Evolutionary conservation across 1,140 invertebrate genomes (phyloP).

Genomic region (Triops longicaudatus): DNA sequence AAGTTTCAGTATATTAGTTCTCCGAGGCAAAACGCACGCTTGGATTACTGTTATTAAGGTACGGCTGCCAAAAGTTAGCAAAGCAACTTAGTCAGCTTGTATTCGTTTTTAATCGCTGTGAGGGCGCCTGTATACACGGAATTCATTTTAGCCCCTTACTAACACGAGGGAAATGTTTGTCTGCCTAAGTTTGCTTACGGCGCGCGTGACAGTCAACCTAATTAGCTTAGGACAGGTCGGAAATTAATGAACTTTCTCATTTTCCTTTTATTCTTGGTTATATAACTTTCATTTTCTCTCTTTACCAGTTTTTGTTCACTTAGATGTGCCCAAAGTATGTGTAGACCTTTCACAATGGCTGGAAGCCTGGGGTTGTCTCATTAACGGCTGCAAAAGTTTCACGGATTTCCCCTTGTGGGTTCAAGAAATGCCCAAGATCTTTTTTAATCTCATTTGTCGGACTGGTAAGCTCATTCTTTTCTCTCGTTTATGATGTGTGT

Average conservation of each 20-base stretch:
- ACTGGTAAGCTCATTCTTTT: neutral
- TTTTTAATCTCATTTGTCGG: conserved; percentile 17
- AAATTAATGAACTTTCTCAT: conserved; percentile 12
- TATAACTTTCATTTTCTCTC: too few species aligned
- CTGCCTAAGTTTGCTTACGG: neutral
- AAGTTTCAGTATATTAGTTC: too few species aligned
- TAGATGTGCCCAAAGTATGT: conserved; percentile 3
- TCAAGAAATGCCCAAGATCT: conserved; percentile 22
- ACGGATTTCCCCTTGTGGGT: conserved; percentile 17
- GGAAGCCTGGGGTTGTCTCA: conserved; percentile 21
- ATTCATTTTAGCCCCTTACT: neutral
- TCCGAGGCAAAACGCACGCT: too few species aligned
- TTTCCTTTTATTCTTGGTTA: neutral
- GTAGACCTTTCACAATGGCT: conserved; percentile 21
- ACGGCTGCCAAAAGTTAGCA: too few species aligned
- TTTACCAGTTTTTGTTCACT: neutral
- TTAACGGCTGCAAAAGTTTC: conserved; percentile 18
- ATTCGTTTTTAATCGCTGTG: too few species aligned
- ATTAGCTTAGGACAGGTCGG: neutral
- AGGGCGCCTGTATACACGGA: too few species aligned
- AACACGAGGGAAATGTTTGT: neutral
- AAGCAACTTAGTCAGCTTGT: too few species aligned
- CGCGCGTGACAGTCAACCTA: neutral
- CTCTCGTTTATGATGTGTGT: neutral
- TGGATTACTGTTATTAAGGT: too few species aligned